phyloP scores from a whole-genome alignment of 1,140 invertebrate genomes.

The Drosophila kanapiae region DNA sequence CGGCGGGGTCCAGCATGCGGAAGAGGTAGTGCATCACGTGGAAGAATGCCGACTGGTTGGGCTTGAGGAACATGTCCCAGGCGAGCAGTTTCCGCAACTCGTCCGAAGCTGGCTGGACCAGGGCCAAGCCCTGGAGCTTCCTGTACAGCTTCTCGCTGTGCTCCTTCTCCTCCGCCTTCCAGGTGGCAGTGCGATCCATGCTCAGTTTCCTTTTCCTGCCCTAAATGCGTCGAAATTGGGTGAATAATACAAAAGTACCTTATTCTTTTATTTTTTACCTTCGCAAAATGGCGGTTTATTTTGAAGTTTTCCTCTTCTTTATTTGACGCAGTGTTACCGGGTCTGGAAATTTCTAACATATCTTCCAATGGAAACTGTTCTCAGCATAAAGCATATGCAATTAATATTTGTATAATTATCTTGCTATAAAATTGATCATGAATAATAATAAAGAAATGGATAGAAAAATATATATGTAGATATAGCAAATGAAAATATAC shows the following conservation, averaged over 20 bases:
- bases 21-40: slow-evolving; percentile 86
- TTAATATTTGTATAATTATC: neutral
- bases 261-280: neutral
- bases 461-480: no score
- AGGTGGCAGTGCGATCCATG: slow-evolving; percentile 76
- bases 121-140: slow-evolving; percentile 58
- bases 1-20: slow-evolving; percentile 84
- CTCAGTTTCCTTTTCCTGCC: neutral
- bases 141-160: slow-evolving; percentile 68
- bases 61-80: slow-evolving; percentile 86
- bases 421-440: neutral
- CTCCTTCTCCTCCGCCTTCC: slow-evolving; percentile 80
- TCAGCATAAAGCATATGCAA: no score
- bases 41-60: slow-evolving; percentile 86
- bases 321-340: slow-evolving; percentile 1
- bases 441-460: neutral
- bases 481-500: no score
- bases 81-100: slow-evolving; percentile 66
- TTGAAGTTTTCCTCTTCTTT: slow-evolving; percentile 25
- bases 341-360: neutral
- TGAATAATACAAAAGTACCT: neutral
- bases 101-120: slow-evolving; percentile 66
- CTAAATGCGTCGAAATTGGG: neutral
- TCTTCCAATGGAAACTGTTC: neutral
- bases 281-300: slow-evolving; percentile 40